A percentile compares a stretch with the other conserved stretches of the same genome.
These are phyloP conservation scores for Macroglossus sobrinus DNA, from an alignment of 2,113 vertebrate genomes.

Conservation along the genomic window DNA sequence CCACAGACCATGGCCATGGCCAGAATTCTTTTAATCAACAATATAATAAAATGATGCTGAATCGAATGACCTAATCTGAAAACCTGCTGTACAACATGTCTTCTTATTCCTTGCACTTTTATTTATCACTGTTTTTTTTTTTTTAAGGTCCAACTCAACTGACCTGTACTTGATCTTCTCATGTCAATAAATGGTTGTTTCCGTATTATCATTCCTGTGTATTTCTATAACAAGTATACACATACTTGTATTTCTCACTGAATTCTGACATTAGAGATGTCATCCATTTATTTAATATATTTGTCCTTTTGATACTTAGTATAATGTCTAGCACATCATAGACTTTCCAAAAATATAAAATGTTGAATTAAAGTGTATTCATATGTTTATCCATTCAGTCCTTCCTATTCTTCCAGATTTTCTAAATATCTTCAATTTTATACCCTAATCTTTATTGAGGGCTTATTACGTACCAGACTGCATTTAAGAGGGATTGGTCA, in stretches of 20 bases:
- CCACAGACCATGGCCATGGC: not conserved
- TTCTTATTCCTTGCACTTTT: not conserved
- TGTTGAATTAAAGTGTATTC: not conserved
- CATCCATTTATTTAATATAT: not conserved
- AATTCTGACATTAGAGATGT: not conserved
- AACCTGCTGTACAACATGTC: not conserved
- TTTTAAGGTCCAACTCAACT: not conserved
- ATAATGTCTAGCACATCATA: not conserved
- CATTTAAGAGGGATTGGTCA: not conserved
- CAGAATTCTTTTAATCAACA: not conserved
- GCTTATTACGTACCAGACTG: not conserved
- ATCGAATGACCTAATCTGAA: not conserved
- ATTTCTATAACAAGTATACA: not conserved
- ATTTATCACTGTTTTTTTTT: not conserved
- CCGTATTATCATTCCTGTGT: not conserved
- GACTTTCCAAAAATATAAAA: not conserved
- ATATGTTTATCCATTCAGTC: not conserved
- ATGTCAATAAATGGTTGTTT: not conserved
- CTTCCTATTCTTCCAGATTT: not conserved
- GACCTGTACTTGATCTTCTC: not conserved
- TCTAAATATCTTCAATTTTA: not conserved
- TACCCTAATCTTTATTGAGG: not conserved
- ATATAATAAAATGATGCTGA: not conserved
- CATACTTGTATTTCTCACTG: not conserved
- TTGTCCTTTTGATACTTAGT: not conserved